Conservation (phyloP, 2,797 vertebrate genomes). For the Malacoraja senta region DNA sequence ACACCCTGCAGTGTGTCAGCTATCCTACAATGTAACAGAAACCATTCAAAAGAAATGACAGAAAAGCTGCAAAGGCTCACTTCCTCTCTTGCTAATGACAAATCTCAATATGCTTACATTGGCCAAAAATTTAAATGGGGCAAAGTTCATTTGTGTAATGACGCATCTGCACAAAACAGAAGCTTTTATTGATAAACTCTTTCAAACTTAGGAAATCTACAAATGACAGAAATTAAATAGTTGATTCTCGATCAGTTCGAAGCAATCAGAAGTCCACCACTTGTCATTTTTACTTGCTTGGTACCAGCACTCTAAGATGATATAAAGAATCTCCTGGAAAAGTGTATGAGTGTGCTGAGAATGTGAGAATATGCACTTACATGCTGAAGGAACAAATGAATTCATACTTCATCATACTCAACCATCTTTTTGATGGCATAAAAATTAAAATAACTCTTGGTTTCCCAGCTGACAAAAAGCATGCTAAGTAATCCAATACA, state of each 20-base stretch:
- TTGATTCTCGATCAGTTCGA: neutral
- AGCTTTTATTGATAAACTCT: neutral
- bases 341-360: too few relatives aligned
- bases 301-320: neutral
- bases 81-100: slow-evolving; percentile 27
- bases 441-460: neutral
- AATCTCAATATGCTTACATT: slow-evolving; percentile 30
- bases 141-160: slow-evolving; percentile 15
- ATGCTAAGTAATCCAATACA: neutral
- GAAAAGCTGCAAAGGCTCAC: slow-evolving; percentile 2
- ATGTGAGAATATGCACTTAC: too few relatives aligned
- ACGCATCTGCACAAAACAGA: slow-evolving; percentile 23
- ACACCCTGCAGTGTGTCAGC: slow-evolving; percentile 22
- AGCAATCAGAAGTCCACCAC: neutral
- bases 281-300: neutral
- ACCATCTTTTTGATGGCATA: neutral
- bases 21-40: slow-evolving; percentile 37
- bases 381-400: neutral
- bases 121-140: slow-evolving; percentile 20
- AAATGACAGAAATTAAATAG: neutral
- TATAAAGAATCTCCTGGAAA: neutral
- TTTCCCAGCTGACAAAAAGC: neutral
- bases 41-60: slow-evolving; percentile 34
- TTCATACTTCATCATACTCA: neutral
- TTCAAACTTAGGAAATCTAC: slow-evolving; percentile 15